Percentiles rank a stretch among this genome's conserved stretches.
Conservation (phyloP, 2,113 vertebrate species). For the Chiloscyllium plagiosum region DNA sequence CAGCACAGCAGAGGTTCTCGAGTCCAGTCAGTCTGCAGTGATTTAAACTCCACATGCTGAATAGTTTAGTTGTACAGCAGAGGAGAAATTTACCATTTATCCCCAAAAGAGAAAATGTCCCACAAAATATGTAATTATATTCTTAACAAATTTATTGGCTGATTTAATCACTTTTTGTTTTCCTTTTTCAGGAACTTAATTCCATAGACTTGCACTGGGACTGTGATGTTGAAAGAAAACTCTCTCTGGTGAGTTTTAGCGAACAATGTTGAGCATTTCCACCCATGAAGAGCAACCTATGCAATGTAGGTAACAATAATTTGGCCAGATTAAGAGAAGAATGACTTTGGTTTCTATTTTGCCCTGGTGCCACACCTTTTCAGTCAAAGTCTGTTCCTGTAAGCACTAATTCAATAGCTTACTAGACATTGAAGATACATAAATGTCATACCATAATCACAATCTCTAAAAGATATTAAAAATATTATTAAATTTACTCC, state of each 20-base stretch:
- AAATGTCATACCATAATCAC: not conserved
- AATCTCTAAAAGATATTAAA: not conserved
- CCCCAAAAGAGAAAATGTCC: not conserved
- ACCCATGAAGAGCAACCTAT: not conserved
- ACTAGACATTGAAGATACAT: not conserved
- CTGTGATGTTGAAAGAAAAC: constrained; percentile 5
- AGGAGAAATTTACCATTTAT: not conserved
- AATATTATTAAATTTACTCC: not conserved
- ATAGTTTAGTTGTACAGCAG: not conserved
- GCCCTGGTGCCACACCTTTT: not conserved
- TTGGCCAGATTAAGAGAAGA: not conserved
- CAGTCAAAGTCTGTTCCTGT: not conserved
- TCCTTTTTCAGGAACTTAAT: not conserved
- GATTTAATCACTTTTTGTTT: not conserved
- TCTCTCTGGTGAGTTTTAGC: constrained; percentile 1
- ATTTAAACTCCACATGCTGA: not conserved
- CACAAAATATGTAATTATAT: not conserved
- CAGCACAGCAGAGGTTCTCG: too few relatives aligned
- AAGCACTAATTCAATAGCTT: not conserved
- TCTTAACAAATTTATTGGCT: not conserved
- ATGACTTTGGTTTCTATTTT: not conserved
- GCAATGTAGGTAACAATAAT: not conserved
- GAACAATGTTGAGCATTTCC: not conserved
- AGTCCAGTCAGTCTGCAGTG: too few relatives aligned
- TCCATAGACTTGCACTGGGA: not conserved